Evolutionary conservation across 1,140 invertebrate species (phyloP).

Genomic region (Epicauta chinensis): DNA sequence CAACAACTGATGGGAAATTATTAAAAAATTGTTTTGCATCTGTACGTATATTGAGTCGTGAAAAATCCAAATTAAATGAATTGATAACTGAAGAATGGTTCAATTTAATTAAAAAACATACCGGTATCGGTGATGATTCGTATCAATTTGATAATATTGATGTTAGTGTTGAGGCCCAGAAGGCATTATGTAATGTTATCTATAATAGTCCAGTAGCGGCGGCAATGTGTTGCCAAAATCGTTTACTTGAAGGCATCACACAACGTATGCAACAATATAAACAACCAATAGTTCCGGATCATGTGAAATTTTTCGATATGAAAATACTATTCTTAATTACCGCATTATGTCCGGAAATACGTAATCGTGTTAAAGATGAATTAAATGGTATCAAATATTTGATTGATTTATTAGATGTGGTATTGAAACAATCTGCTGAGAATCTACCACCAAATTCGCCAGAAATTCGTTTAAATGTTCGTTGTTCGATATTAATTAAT

Average conservation of each 20-base stretch:
- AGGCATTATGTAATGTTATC: conserved; percentile 84
- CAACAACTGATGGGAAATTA: too few relatives aligned
- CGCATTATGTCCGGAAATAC: conserved; percentile 65
- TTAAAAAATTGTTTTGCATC: too few relatives aligned
- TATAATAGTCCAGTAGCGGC: conserved; percentile 72
- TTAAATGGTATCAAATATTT: conserved; percentile 75
- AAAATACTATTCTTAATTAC: conserved; percentile 84
- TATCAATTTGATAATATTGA: conserved; percentile 40
- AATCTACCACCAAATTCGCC: conserved; percentile 15
- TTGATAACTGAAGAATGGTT: conserved; percentile 63
- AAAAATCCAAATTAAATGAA: conserved; percentile 20
- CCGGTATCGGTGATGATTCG: conserved; percentile 49
- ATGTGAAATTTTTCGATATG: conserved; percentile 82
- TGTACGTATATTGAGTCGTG: too few relatives aligned
- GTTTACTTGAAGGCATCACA: conserved; percentile 66
- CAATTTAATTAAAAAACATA: conserved; percentile 55
- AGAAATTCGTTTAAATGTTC: conserved; percentile 22
- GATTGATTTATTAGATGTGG: conserved; percentile 71
- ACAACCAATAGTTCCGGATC: conserved; percentile 50
- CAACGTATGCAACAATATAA: conserved; percentile 55
- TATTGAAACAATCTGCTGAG: conserved; percentile 49
- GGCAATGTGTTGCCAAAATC: conserved; percentile 61
- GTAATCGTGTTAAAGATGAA: conserved; percentile 65
- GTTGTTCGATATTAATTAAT: conserved; percentile 11
- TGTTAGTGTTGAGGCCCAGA: conserved; percentile 71